Evolutionary conservation across 1,140 invertebrate species (phyloP), one percentile per base, ranked within the genome.

Genomic region (Apis florea): DNA sequence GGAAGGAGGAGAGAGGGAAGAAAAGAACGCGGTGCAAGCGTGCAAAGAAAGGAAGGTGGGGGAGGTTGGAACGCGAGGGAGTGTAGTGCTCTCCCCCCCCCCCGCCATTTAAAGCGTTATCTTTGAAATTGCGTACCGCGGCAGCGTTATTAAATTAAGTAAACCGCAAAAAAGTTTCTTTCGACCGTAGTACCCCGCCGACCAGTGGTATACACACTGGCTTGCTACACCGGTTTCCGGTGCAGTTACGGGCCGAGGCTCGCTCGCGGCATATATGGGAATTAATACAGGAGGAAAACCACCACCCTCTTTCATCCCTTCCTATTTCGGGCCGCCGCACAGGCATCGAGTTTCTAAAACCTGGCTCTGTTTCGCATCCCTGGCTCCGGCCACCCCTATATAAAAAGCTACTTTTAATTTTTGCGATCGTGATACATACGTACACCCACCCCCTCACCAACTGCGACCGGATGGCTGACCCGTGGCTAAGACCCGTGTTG

Each of bases 101-200:
- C 53, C 67, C 59, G 31, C 17, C 63, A 71, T 76, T 79, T 79
- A 75, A 86, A 92, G 85, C 84, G 89, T 91, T 91, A 91, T 91
- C 89, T 90, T 89, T 89, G 88, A 91, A 92, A 92, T 90, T 89
- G 88, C 87, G 84, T 89, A 90, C 82, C 84, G 81, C 69, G 84
- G 83, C 63, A 85, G 81, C 81, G 84, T 91, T 90, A 91, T 91
- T 92, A 89, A 92, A 92, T 91, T 91, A 90, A 90, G 84, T 87
- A 89, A 89, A 89, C 89, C 86, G 80, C 85, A 86, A 88, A 88
- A 90, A 91, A 91, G 89, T 90, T 89, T 85, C 78, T 83, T 80
- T 83, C 66, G 68, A 47, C 15, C 70, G 31, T 40, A 40, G n/a
- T n/a, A n/a, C n/a, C n/a, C n/a, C n/a, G 47, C n/a, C 40, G 24